Conservation (phyloP, 2,888 invertebrate species). For the Drosophila nr. medialis region DNA sequence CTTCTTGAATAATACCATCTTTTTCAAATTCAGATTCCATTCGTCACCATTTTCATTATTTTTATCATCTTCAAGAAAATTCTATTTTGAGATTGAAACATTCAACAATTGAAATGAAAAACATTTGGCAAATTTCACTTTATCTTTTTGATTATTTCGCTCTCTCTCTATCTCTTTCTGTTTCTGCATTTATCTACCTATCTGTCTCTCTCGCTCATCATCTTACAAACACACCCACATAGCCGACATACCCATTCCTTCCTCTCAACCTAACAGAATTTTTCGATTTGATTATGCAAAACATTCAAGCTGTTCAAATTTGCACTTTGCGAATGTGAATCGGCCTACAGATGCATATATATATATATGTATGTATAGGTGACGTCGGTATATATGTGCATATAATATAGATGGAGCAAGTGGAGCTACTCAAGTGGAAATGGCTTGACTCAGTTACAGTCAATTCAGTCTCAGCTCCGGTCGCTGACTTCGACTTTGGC, state of each 20-base stretch:
- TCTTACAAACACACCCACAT: neutral
- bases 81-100: neutral
- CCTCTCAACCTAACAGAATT: constrained; percentile 5
- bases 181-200: neutral
- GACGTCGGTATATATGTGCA: neutral
- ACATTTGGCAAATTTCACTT: neutral
- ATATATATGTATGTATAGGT: too few relatives aligned
- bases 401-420: constrained; percentile 13
- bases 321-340: constrained; percentile 43
- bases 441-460: constrained; percentile 36
- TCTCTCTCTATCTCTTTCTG: neutral
- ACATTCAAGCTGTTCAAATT: constrained; percentile 40
- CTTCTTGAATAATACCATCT: neutral
- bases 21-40: neutral
- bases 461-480: constrained; percentile 23
- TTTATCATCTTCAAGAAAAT: neutral
- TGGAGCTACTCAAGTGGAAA: constrained; percentile 63
- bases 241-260: constrained; percentile 1
- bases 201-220: neutral
- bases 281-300: constrained; percentile 38
- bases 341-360: constrained; percentile 39
- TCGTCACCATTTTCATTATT: neutral
- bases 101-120: neutral
- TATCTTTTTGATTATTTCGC: neutral
- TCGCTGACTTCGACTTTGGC: constrained; percentile 49